phyloP scores from a whole-genome alignment of 2,113 vertebrate genomes.

The Lasiurus cinereus region DNA sequence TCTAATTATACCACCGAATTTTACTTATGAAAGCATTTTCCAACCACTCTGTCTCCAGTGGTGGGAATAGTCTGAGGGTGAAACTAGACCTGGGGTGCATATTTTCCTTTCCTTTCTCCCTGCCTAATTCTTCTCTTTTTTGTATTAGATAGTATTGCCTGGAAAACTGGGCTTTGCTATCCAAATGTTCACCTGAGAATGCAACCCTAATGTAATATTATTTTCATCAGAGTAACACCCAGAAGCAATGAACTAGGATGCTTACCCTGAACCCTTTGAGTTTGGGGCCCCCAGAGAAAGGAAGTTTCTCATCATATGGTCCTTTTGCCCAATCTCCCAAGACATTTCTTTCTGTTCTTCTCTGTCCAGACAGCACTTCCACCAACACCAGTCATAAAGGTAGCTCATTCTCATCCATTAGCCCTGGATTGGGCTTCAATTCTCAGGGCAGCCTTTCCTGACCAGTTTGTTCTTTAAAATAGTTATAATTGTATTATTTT shows the following conservation, averaged over 20 bases:
- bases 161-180: conserved; percentile 35
- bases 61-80: conserved; percentile 66
- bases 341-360: not conserved
- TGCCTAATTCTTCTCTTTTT: not conserved
- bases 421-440: not conserved
- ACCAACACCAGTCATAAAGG: not conserved
- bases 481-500: too few species aligned
- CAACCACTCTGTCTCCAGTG: conserved; percentile 57
- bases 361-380: not conserved
- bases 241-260: not conserved
- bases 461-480: not conserved
- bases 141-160: conserved; percentile 42
- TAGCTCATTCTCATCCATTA: not conserved
- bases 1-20: conserved; percentile 81
- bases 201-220: not conserved
- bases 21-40: conserved; percentile 76
- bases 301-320: too few species aligned
- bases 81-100: conserved; percentile 66
- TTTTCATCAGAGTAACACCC: not conserved
- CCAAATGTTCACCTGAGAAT: conserved; percentile 26
- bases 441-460: not conserved
- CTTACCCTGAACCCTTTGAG: not conserved
- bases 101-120: conserved; percentile 68
- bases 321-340: not conserved
- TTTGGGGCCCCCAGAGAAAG: not conserved